These are phyloP conservation scores for Oryctolagus cuniculus DNA, from an alignment of 2,113 vertebrate genomes.

Conservation along the genomic window DNA sequence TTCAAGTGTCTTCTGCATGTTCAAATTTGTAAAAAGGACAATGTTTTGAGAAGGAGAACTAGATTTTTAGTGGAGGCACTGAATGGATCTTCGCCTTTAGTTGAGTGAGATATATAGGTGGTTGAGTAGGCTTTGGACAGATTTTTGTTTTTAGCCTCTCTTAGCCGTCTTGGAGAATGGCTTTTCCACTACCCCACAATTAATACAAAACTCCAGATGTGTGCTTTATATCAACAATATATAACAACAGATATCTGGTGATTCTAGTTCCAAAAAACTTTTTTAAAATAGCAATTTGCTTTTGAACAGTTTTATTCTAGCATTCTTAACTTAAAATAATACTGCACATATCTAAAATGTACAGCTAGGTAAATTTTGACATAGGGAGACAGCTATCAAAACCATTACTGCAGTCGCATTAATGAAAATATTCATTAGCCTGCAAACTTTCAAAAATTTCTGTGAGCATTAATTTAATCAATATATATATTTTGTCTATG, in stretches of 20 bases:
- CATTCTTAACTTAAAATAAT: background rate
- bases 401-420: background rate
- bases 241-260: background rate
- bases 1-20: background rate
- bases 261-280: background rate
- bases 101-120: background rate
- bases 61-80: background rate
- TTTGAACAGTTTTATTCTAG: background rate
- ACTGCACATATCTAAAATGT: background rate
- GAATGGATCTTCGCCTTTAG: background rate
- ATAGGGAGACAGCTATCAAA: background rate
- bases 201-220: background rate
- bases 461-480: background rate
- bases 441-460: background rate
- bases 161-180: background rate
- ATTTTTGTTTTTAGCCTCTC: background rate
- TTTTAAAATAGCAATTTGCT: background rate
- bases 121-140: background rate
- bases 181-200: accelerated
- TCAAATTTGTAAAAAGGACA: background rate
- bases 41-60: background rate
- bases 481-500: background rate
- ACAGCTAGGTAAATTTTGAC: background rate
- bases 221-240: background rate
- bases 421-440: background rate